Evolutionary conservation across 2,113 vertebrate genomes (phyloP).

Genomic region (Sceloporus tristichus): DNA sequence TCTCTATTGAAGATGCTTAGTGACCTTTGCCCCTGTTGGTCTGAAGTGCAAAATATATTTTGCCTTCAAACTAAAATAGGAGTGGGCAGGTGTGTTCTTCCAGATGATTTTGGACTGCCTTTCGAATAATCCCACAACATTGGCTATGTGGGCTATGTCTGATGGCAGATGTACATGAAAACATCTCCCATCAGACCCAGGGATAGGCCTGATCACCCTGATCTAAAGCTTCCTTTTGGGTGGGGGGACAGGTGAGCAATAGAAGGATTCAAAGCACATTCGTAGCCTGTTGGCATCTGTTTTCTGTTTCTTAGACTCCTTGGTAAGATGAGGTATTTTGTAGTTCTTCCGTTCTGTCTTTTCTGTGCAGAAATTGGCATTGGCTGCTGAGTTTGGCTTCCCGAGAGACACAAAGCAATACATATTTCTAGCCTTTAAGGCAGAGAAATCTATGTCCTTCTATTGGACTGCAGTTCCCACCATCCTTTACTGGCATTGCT

Average conservation of each 20-base stretch:
- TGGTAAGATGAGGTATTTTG: background rate
- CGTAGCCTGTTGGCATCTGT: background rate
- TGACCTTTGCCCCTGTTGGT: background rate
- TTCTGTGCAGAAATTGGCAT: background rate
- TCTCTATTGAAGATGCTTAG: background rate
- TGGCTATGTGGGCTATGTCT: too few relatives aligned
- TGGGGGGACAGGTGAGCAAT: background rate
- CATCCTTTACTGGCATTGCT: too few relatives aligned
- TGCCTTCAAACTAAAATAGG: too few relatives aligned
- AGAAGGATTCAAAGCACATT: background rate
- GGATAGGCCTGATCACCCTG: too few relatives aligned
- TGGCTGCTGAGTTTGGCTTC: background rate
- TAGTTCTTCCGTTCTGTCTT: background rate
- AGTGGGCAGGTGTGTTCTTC: too few relatives aligned
- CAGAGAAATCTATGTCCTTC: too few relatives aligned
- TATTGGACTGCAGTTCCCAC: too few relatives aligned
- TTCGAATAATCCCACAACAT: background rate
- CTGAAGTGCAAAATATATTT: background rate
- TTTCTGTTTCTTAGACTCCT: background rate
- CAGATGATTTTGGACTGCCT: background rate
- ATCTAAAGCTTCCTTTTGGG: too few relatives aligned
- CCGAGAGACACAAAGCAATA: background rate
- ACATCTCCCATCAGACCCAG: too few relatives aligned
- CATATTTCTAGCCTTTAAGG: too few relatives aligned
- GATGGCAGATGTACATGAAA: too few relatives aligned